A percentile compares a stretch with the other conserved stretches of the same genome.
phyloP scores from a whole-genome alignment of 2,797 vertebrate species.

The Phalloptychus januarius region DNA sequence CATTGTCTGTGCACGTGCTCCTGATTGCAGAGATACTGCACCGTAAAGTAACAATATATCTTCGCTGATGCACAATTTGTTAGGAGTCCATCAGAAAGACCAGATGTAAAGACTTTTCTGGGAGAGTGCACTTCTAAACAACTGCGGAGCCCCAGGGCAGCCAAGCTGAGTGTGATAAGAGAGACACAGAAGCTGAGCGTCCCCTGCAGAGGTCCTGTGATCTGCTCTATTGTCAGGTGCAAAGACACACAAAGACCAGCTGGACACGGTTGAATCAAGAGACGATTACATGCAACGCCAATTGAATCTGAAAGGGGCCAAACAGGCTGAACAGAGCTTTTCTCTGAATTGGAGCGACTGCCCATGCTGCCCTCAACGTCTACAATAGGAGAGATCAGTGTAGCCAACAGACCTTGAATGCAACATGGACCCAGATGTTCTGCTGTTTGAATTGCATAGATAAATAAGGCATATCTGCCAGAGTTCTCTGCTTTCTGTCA shows the following conservation, averaged over 20 bases:
- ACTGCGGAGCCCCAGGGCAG: slow-evolving; percentile 38
- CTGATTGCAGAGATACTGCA: slow-evolving; percentile 21
- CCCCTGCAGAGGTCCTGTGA: slow-evolving; percentile 74
- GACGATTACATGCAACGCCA: slow-evolving; percentile 81
- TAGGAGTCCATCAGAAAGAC: slow-evolving; percentile 31
- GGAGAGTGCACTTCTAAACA: slow-evolving; percentile 69
- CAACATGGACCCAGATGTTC: slow-evolving; percentile 51
- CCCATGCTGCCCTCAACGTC: slow-evolving; percentile 54
- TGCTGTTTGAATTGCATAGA: slow-evolving; percentile 33
- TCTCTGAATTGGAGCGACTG: slow-evolving; percentile 49
- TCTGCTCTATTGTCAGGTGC: slow-evolving; percentile 74
- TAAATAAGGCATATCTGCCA: slow-evolving; percentile 42
- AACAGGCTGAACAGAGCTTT: slow-evolving; percentile 62
- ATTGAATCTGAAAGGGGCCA: slow-evolving; percentile 76
- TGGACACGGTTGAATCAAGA: slow-evolving; percentile 79
- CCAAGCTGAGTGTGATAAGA: slow-evolving; percentile 60
- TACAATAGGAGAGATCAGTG: slow-evolving; percentile 60
- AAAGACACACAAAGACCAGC: slow-evolving; percentile 79
- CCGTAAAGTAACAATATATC: slow-evolving; percentile 37
- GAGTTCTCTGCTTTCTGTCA: slow-evolving; percentile 13
- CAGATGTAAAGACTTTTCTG: slow-evolving; percentile 68
- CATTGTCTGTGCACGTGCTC: slow-evolving; percentile 17
- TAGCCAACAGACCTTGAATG: slow-evolving; percentile 67
- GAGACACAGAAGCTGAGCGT: slow-evolving; percentile 62
- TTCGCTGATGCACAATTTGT: slow-evolving; percentile 30